These are phyloP conservation scores for Brachionichthys hirsutus DNA, from an alignment of 2,113 vertebrate species.

Conservation along the genomic window DNA sequence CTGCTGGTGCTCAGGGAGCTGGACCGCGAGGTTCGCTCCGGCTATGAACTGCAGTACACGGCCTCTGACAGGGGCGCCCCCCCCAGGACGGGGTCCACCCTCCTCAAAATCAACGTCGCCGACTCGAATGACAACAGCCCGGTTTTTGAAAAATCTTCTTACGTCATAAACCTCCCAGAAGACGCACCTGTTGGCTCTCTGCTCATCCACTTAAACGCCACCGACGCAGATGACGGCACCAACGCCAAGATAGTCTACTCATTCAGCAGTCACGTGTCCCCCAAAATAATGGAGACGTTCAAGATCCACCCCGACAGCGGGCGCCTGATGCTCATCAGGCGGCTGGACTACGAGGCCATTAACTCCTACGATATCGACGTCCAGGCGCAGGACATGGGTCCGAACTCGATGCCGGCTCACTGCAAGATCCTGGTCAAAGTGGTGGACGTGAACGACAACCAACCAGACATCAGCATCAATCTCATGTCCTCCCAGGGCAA, in stretches of 20 bases:
- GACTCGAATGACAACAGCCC: constrained; percentile 99
- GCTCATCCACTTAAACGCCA: constrained; percentile 93
- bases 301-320: constrained; percentile 90
- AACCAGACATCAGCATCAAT: constrained; percentile 93
- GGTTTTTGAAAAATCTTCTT: constrained; percentile 85
- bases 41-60: constrained; percentile 90
- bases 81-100: constrained; percentile 86
- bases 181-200: constrained; percentile 86
- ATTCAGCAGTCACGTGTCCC: constrained; percentile 92
- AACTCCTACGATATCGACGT: constrained; percentile 94
- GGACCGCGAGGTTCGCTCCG: constrained; percentile 87
- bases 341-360: constrained; percentile 89
- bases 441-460: constrained; percentile 95
- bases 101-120: constrained; percentile 88
- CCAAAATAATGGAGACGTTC: constrained; percentile 92
- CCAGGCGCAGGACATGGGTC: constrained; percentile 95
- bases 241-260: constrained; percentile 95
- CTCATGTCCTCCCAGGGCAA: constrained; percentile 90
- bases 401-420: constrained; percentile 94
- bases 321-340: constrained; percentile 86
- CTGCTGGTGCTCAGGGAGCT: constrained; percentile 89
- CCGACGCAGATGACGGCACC: constrained; percentile 93
- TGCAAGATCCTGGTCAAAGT: constrained; percentile 96
- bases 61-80: constrained; percentile 93
- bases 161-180: constrained; percentile 87